These are phyloP conservation scores for Gisinianus flammeolus DNA, from an alignment of 2,888 invertebrate genomes.

Conservation along the genomic window DNA sequence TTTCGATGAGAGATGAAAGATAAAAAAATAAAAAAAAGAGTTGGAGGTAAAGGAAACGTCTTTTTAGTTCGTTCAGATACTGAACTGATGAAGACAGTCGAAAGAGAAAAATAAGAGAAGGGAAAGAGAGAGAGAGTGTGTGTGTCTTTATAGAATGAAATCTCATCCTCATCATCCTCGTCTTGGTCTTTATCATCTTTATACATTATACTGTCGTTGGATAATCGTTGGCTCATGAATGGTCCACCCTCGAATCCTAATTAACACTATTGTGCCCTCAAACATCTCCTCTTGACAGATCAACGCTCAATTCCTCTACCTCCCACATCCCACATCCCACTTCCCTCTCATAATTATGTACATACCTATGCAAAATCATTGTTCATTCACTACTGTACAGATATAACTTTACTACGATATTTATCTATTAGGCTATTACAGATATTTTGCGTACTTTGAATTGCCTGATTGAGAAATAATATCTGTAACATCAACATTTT, in stretches of 20 bases:
- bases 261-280: conserved; percentile 57
- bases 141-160: conserved; percentile 9
- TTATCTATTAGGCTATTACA: too few relatives aligned
- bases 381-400: too few relatives aligned
- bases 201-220: too few relatives aligned
- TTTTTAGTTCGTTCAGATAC: too few relatives aligned
- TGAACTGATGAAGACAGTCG: background rate
- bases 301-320: conserved; percentile 43
- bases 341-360: background rate
- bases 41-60: too few relatives aligned
- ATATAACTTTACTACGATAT: too few relatives aligned
- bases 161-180: conserved; percentile 28
- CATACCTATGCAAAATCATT: too few relatives aligned
- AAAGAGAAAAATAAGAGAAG: background rate
- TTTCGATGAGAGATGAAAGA: conserved; percentile 11
- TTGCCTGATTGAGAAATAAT: too few relatives aligned
- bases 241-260: conserved; percentile 53
- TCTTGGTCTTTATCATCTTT: conserved; percentile 24
- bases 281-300: conserved; percentile 53
- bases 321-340: background rate
- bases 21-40: background rate
- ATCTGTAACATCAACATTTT: too few relatives aligned
- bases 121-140: background rate
- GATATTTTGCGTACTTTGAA: too few relatives aligned
- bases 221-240: conserved; percentile 41